A percentile compares a stretch with the other conserved stretches of the same genome.
phyloP scores from a whole-genome alignment of 2,888 invertebrate genomes.

The Phortica magna region DNA sequence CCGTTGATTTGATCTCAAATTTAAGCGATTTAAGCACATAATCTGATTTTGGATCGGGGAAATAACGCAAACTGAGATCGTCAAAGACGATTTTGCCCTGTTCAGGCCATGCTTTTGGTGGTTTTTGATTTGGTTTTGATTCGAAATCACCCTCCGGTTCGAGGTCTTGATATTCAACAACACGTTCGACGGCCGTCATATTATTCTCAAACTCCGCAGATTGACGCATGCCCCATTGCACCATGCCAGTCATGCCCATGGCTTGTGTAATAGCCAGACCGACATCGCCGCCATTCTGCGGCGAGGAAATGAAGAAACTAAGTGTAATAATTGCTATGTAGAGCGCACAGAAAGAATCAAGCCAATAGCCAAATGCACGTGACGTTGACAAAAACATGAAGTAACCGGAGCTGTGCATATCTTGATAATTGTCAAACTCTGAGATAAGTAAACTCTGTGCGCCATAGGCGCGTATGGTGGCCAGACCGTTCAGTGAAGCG shows the following conservation, averaged over 20 bases:
- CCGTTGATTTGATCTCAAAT: slow-evolving; percentile 82
- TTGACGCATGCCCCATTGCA: slow-evolving; percentile 92
- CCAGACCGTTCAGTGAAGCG: slow-evolving; percentile 92
- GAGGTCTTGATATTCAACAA: slow-evolving; percentile 83
- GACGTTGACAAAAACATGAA: slow-evolving; percentile 93
- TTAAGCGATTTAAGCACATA: slow-evolving; percentile 86
- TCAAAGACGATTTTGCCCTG: slow-evolving; percentile 84
- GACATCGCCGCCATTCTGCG: slow-evolving; percentile 85
- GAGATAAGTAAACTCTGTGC: slow-evolving; percentile 87
- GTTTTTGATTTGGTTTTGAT: slow-evolving; percentile 82
- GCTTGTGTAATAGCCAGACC: slow-evolving; percentile 89
- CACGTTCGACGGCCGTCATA: slow-evolving; percentile 93
- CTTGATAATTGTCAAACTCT: slow-evolving; percentile 90
- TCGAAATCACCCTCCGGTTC: slow-evolving; percentile 81
- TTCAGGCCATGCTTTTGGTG: slow-evolving; percentile 86
- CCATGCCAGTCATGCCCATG: slow-evolving; percentile 85
- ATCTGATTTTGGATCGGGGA: slow-evolving; percentile 81
- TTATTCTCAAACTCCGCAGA: slow-evolving; percentile 93
- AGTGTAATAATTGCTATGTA: slow-evolving; percentile 92
- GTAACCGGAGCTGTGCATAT: slow-evolving; percentile 94
- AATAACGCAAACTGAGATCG: slow-evolving; percentile 85
- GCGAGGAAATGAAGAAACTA: slow-evolving; percentile 87
- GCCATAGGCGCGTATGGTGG: slow-evolving; percentile 93
- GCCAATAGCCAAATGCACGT: slow-evolving; percentile 95
- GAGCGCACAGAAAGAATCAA: slow-evolving; percentile 92